Evolutionary conservation across 2,888 invertebrate genomes (phyloP).

Genomic region (Dicyrtomina minuta): DNA sequence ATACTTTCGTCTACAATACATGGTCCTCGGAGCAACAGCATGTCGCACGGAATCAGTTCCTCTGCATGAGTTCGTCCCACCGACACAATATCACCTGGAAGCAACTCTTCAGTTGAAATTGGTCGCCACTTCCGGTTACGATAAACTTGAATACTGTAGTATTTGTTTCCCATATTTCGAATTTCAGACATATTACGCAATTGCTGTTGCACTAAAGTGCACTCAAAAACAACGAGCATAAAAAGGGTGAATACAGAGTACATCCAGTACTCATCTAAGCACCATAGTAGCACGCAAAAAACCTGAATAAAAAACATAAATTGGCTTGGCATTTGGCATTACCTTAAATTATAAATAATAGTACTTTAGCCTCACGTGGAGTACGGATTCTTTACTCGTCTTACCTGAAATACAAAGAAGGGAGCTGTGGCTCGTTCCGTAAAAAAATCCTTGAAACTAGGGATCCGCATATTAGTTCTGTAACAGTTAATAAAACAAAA

Average conservation of each 20-base stretch:
- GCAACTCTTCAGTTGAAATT: constrained; percentile 78
- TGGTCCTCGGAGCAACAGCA: constrained; percentile 86
- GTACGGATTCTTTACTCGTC: no score
- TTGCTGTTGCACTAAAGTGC: constrained; percentile 97
- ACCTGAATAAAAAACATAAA: constrained; percentile 99
- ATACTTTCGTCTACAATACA: constrained; percentile 99
- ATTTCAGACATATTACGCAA: constrained; percentile 97
- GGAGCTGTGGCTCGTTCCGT: constrained; percentile 97
- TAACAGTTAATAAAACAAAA: constrained; percentile 36
- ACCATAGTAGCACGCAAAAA: constrained; percentile 98
- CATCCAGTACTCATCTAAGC: constrained; percentile 98
- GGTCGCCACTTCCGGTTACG: constrained; percentile 87
- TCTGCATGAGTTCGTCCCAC: constrained; percentile 86
- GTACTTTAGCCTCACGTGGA: no score
- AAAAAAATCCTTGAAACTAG: constrained; percentile 94
- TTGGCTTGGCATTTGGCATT: no score
- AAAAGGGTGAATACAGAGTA: constrained; percentile 94
- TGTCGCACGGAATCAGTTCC: constrained; percentile 92
- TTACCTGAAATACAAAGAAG: constrained; percentile 94
- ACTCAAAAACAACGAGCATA: constrained; percentile 96
- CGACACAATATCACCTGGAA: constrained; percentile 96
- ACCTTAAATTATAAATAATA: no score
- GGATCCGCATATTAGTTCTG: constrained; percentile 79
- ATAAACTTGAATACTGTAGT: constrained; percentile 86
- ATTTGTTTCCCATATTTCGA: constrained; percentile 98